Evolutionary conservation across 2,888 invertebrate genomes (phyloP).

Genomic region (Mycalesis mineus): DNA sequence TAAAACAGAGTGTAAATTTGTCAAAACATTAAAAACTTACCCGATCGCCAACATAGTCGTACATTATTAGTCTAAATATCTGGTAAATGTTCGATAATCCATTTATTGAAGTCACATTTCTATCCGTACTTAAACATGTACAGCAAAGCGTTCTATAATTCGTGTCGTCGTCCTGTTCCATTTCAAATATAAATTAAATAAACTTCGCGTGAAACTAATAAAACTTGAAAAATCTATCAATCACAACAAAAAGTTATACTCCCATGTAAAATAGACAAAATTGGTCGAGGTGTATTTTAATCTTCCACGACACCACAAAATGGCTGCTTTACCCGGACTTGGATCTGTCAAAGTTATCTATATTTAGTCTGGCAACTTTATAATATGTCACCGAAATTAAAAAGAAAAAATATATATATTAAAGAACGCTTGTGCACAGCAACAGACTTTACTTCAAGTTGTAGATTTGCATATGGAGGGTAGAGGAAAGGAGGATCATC

Average conservation of each 20-base stretch:
- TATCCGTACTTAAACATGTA: constrained; percentile 61
- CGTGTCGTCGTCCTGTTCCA: constrained; percentile 68
- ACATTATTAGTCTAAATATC: constrained; percentile 63
- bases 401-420: too few relatives aligned
- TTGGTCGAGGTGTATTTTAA: constrained; percentile 55
- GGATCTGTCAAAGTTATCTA: constrained; percentile 24
- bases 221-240: constrained; percentile 41
- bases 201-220: constrained; percentile 30
- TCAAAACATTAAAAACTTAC: constrained; percentile 42
- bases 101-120: constrained; percentile 56
- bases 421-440: background rate
- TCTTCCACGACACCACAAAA: constrained; percentile 73
- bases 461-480: too few relatives aligned
- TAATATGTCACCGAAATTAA: background rate
- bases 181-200: constrained; percentile 37
- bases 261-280: constrained; percentile 77
- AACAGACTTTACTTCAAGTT: background rate
- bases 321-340: constrained; percentile 71
- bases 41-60: constrained; percentile 62
- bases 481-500: too few relatives aligned
- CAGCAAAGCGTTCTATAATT: constrained; percentile 53
- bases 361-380: background rate
- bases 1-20: background rate
- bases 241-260: constrained; percentile 77
- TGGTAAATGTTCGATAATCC: constrained; percentile 48